Evolutionary conservation across 2,797 vertebrate species (phyloP).

Genomic region (Alcedo atthis): DNA sequence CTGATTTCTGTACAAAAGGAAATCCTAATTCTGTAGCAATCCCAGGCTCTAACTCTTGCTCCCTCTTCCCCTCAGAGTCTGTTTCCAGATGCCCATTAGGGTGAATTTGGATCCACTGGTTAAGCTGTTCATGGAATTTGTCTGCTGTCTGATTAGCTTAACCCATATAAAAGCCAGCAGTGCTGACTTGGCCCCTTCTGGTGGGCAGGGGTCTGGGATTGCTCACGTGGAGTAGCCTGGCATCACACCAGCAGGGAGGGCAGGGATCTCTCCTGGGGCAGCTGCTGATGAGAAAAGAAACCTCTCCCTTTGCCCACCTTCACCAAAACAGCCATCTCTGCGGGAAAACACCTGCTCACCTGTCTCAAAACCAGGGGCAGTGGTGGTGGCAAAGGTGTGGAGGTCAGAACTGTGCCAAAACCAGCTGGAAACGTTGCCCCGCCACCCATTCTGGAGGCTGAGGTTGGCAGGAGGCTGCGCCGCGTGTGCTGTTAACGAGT

Average conservation of each 20-base stretch:
- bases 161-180: too few species aligned
- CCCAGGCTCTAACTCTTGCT: not conserved
- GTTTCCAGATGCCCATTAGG: not conserved
- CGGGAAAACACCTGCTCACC: not conserved
- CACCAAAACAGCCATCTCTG: not conserved
- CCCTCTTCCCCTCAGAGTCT: not conserved
- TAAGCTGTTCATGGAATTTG: not conserved
- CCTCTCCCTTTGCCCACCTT: rapidly evolving
- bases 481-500: not conserved
- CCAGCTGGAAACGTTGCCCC: not conserved
- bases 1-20: not conserved
- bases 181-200: not conserved
- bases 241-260: not conserved
- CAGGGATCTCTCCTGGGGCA: not conserved
- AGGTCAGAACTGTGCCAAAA: not conserved
- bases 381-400: not conserved
- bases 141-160: not conserved
- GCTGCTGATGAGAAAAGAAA: not conserved
- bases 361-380: too few species aligned
- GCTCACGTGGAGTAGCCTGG: not conserved
- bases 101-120: not conserved
- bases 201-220: not conserved
- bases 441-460: not conserved
- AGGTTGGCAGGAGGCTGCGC: not conserved
- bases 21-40: not conserved